Conservation (phyloP, 1,140 invertebrate species). For the Galleria mellonella region DNA sequence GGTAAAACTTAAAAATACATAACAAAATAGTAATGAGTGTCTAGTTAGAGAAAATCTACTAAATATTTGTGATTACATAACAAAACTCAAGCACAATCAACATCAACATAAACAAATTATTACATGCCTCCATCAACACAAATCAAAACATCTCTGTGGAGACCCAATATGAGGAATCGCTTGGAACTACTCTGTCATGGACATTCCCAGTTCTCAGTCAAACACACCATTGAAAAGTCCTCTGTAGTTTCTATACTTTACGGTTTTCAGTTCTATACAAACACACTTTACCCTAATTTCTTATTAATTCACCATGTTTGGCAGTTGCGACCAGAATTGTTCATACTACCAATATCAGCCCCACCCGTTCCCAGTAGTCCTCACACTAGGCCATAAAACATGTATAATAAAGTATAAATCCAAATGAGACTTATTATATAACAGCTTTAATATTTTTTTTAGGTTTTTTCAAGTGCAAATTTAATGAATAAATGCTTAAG, state of each 20-base stretch:
- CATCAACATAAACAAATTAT: constrained; percentile 55
- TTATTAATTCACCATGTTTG: no score
- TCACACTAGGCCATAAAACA: constrained; percentile 9
- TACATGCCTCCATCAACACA: constrained; percentile 19
- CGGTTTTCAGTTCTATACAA: no score
- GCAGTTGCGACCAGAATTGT: no score
- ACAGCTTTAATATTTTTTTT: constrained; percentile 9
- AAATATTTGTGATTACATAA: constrained; percentile 59
- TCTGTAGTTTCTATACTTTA: no score
- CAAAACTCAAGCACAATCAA: constrained; percentile 57
- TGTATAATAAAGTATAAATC: background rate
- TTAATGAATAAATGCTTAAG: constrained; percentile 32
- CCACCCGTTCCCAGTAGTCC: no score
- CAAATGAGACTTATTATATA: constrained; percentile 2
- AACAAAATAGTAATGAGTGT: constrained; percentile 61
- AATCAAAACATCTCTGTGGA: constrained; percentile 11
- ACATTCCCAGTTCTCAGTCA: no score
- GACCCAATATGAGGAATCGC: background rate
- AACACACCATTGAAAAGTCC: no score
- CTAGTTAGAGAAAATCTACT: constrained; percentile 51
- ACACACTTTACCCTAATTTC: no score
- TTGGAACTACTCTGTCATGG: background rate
- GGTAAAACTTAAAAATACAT: constrained; percentile 69
- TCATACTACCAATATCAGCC: no score
- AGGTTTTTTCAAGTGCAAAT: constrained; percentile 20